Percentiles rank a stretch among this genome's conserved stretches.
These are phyloP conservation scores for Aradophagus sp. DNA, from an alignment of 1,140 invertebrate genomes.

Conservation along the genomic window DNA sequence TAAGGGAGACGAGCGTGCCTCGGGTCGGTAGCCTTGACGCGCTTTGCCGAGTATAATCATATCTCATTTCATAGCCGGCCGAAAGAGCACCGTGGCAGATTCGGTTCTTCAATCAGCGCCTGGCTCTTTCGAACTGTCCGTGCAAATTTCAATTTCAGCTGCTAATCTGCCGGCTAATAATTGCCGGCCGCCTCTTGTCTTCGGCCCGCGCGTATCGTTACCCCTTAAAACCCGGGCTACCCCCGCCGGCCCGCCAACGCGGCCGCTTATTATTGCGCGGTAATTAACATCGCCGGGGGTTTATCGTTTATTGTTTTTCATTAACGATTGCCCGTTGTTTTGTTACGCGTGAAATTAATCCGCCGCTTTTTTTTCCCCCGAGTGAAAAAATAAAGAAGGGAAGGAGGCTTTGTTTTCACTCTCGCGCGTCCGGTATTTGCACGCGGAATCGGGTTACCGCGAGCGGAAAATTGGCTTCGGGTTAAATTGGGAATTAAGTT, in stretches of 20 bases:
- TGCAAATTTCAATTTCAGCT: conserved; percentile 77
- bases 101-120: conserved; percentile 69
- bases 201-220: conserved; percentile 43
- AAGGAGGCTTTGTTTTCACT: too few species aligned
- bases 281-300: conserved; percentile 40
- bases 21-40: conserved; percentile 55
- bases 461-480: too few species aligned
- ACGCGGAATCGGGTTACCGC: too few species aligned
- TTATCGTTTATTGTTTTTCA: conserved; percentile 54
- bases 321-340: conserved; percentile 21
- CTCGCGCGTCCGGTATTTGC: too few species aligned
- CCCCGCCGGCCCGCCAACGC: conserved; percentile 9
- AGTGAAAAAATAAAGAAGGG: too few species aligned
- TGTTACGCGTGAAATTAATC: conserved; percentile 41
- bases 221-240: conserved; percentile 37
- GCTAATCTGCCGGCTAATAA: conserved; percentile 76
- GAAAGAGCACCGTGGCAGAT: conserved; percentile 74
- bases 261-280: conserved; percentile 38
- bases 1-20: conserved; percentile 47
- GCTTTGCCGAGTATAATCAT: conserved; percentile 63
- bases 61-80: conserved; percentile 72
- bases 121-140: conserved; percentile 73
- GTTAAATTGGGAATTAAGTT: too few species aligned
- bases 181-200: conserved; percentile 53
- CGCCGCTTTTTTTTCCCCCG: not conserved